Conservation (phyloP, 2,797 vertebrate genomes). For the Tenualosa ilisha region DNA sequence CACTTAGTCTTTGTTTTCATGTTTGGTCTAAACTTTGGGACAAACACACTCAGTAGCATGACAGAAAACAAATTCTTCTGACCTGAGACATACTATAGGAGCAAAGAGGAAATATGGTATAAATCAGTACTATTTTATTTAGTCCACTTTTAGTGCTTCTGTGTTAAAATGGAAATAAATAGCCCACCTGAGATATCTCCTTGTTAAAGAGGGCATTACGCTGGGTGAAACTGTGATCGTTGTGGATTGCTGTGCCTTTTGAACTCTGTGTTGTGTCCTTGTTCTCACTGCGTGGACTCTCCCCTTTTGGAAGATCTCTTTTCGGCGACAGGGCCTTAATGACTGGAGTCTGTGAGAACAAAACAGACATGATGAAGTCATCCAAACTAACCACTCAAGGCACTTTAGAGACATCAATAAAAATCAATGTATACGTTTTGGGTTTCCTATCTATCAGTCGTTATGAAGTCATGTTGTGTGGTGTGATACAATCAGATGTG, state of each 20-base stretch:
- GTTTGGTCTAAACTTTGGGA: not conserved
- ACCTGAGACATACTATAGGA: not conserved
- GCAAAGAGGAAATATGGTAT: not conserved
- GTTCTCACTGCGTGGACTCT: constrained; percentile 48
- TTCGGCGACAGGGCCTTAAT: constrained; percentile 50
- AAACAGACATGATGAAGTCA: constrained; percentile 20
- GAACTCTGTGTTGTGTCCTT: constrained; percentile 40
- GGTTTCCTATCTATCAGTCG: not conserved
- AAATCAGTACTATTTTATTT: not conserved
- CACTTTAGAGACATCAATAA: constrained; percentile 14
- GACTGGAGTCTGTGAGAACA: constrained; percentile 55
- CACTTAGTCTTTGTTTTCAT: constrained; percentile 18
- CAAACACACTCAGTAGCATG: not conserved
- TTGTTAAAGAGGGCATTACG: constrained; percentile 70
- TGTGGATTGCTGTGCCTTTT: constrained; percentile 47
- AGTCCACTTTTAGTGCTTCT: not conserved
- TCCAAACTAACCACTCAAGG: not conserved
- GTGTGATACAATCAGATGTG: not conserved
- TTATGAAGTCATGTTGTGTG: constrained; percentile 1
- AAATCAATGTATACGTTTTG: not conserved
- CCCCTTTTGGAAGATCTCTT: constrained; percentile 54
- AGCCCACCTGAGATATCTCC: constrained; percentile 72
- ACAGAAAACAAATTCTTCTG: not conserved
- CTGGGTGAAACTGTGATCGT: constrained; percentile 66
- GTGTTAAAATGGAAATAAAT: constrained; percentile 24